These are phyloP conservation scores for Labia minor DNA, from an alignment of 2,888 invertebrate genomes.

Conservation along the genomic window DNA sequence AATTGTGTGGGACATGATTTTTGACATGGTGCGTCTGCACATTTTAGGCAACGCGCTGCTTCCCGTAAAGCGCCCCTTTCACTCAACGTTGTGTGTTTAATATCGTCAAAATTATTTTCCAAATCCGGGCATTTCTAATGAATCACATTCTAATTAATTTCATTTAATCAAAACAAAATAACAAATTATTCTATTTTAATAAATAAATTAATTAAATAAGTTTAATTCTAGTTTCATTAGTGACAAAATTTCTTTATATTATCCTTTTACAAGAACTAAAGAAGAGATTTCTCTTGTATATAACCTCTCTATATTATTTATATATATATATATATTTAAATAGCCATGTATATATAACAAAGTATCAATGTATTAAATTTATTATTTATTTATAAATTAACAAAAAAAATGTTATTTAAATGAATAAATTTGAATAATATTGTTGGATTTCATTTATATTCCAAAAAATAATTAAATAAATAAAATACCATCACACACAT, in stretches of 20 bases:
- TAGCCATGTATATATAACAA: no score
- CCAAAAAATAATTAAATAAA: no score
- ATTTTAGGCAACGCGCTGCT: constrained; percentile 79
- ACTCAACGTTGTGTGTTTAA: constrained; percentile 93
- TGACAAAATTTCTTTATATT: constrained; percentile 3
- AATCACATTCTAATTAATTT: background rate
- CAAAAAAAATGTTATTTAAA: constrained; percentile 16
- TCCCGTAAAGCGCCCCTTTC: constrained; percentile 89
- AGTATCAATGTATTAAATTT: no score
- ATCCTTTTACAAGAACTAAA: background rate
- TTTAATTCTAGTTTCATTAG: no score
- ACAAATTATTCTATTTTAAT: background rate
- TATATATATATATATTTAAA: no score
- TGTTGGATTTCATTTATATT: background rate
- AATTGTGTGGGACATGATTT: constrained; percentile 97
- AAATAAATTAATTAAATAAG: no score
- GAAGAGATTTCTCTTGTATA: no score
- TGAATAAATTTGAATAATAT: background rate
- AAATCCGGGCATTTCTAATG: constrained; percentile 54
- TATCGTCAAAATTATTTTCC: constrained; percentile 86
- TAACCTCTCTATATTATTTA: no score
- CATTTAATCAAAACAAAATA: no score
- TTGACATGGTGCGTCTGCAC: constrained; percentile 95
- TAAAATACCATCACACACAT: no score
- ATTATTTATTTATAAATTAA: constrained; percentile 8